A percentile compares a stretch with the other conserved stretches of the same genome.
These are phyloP conservation scores for Geophilus truncorum DNA, from an alignment of 2,888 invertebrate species.

Conservation along the genomic window DNA sequence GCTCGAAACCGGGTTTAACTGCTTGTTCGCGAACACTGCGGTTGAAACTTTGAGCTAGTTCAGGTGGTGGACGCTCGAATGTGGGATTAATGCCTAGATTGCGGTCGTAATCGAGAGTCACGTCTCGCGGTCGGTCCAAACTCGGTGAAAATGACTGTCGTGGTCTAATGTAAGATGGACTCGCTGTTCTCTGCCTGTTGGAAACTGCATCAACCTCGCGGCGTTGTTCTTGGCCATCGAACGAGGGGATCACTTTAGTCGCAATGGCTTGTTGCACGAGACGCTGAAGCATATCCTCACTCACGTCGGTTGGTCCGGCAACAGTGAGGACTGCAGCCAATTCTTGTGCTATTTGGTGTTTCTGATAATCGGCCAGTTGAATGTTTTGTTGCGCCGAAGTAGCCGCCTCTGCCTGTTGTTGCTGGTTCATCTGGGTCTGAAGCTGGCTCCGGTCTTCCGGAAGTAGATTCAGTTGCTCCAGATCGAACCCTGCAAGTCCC, in stretches of 20 bases:
- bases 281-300: conserved; percentile 25
- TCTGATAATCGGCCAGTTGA: background rate
- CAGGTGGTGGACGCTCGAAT: background rate
- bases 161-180: background rate
- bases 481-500: too few species aligned
- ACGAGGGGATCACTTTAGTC: background rate
- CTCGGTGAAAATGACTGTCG: background rate
- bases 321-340: conserved; percentile 27
- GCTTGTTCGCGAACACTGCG: too few species aligned
- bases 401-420: background rate
- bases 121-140: background rate
- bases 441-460: background rate
- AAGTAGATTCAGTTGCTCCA: background rate
- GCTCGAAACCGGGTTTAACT: too few species aligned
- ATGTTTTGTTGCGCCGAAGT: background rate
- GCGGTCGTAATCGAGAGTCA: background rate
- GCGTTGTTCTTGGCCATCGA: background rate
- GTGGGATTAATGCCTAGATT: background rate
- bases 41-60: background rate
- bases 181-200: background rate
- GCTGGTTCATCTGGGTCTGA: background rate
- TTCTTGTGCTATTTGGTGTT: conserved; percentile 28
- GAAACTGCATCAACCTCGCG: background rate
- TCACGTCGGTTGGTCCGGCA: background rate
- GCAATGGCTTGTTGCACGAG: conserved; percentile 32